Base-by-base conservation (phyloP, 2,888 invertebrate species). In the Bugulina stolonifera region DNA sequence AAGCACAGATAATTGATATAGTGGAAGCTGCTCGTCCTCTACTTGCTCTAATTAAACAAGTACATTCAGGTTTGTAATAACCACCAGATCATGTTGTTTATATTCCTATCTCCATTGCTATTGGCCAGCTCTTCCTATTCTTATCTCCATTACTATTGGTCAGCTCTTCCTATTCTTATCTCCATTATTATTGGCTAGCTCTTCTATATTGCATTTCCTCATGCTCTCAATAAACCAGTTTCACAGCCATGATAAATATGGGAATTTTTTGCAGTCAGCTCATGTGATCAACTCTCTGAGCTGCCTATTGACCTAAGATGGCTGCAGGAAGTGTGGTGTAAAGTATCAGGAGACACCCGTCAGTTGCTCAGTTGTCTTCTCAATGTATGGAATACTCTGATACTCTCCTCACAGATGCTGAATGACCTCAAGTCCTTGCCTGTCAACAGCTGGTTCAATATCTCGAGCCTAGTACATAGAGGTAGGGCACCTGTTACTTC, bases 251-350 rank as follows among this genome's bases (percentile, higher is more conserved):
- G n/a, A n/a, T n/a, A n/a, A n/a, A n/a, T n/a, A n/a, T n/a, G n/a
- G n/a, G n/a, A n/a, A n/a, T n/a, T n/a, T n/a, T n/a, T n/a, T n/a
- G n/a, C n/a, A n/a, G 43, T 10, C 5, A 43, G 18, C 18, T 43
- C 43, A 43, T 18, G 5, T 18, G 10, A 43, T 18, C 43, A 43
- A 5, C 43, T 43, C 10, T 5, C 57, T 23, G 57, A 25, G 5
- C 27, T 64, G 14, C 64, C 64, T 32, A 64, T 64, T 14, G 64
- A 64, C 64, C n/a, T 64, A 32, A 22, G 64, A 10, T 64, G 64
- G 64, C 3, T 64, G 18, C 64, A 22, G 22, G 34, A 34, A 14
- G 10, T 64, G 2, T 64, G 64, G 64, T 10, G 27, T 25, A 27
- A 27, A 32, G 32, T 64, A 10, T 14, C 32, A 25, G 32, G 14